Evolutionary conservation across 2,113 vertebrate species (phyloP).

Genomic region (Oncorhynchus nerka): DNA sequence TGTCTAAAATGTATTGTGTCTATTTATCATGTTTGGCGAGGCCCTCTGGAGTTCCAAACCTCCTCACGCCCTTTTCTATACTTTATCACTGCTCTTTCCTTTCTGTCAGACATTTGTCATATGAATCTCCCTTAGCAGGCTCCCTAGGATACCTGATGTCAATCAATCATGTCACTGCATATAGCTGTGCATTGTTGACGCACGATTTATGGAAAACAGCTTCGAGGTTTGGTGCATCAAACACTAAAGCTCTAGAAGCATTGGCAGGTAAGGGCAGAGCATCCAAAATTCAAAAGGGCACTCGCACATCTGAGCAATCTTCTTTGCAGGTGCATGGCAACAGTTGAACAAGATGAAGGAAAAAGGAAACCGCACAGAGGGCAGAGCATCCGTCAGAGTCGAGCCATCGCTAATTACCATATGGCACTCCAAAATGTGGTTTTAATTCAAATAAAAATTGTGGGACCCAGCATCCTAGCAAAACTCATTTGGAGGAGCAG

Average conservation of each 20-base stretch:
- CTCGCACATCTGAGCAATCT: no score
- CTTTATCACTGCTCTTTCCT: not conserved
- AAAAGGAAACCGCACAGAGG: not conserved
- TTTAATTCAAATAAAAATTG: conserved; percentile 48
- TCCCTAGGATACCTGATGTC: conserved; percentile 22
- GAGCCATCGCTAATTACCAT: conserved; percentile 40
- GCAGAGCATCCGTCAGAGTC: conserved; percentile 14
- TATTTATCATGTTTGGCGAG: not conserved
- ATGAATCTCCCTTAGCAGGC: not conserved
- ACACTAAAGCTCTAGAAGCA: conserved; percentile 10
- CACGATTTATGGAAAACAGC: conserved; percentile 25
- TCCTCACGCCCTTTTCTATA: not conserved
- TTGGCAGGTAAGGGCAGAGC: conserved; percentile 11
- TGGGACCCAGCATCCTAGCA: conserved; percentile 22
- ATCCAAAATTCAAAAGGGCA: not conserved
- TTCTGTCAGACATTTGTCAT: conserved; percentile 19
- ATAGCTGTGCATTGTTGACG: conserved; percentile 1
- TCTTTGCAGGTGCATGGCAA: no score
- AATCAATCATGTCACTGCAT: conserved; percentile 29
- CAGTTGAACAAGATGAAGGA: no score
- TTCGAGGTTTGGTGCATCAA: conserved; percentile 4
- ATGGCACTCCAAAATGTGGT: conserved; percentile 31
- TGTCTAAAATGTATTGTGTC: not conserved
- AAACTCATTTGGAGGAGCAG: conserved; percentile 27
- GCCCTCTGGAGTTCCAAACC: not conserved